These are phyloP conservation scores for Molossus alvarezi DNA, from an alignment of 2,797 vertebrate genomes.

Conservation along the genomic window DNA sequence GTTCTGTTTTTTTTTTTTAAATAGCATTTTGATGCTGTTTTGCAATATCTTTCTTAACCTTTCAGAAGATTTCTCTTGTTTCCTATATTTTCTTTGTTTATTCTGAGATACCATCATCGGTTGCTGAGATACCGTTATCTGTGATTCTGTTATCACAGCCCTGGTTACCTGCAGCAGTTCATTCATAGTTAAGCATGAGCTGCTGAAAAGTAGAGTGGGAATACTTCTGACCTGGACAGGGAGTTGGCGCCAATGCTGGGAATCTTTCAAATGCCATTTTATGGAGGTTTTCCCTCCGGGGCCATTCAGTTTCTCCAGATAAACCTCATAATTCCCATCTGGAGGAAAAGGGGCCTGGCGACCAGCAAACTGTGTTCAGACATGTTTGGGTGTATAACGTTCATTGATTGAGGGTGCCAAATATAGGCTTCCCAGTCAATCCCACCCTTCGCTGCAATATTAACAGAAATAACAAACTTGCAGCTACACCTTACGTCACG, in stretches of 20 bases:
- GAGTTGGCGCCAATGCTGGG: background rate
- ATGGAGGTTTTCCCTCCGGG: background rate
- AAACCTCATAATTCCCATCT: constrained; percentile 14
- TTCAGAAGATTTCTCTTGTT: constrained; percentile 31
- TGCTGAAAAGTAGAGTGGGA: background rate
- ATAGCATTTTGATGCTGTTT: constrained; percentile 32
- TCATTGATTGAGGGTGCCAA: background rate
- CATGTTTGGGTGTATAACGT: background rate
- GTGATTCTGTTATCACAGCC: background rate
- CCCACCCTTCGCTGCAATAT: background rate
- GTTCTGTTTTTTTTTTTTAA: background rate
- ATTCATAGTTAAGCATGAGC: background rate
- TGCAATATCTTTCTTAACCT: background rate
- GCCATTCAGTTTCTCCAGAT: background rate
- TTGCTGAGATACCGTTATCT: background rate
- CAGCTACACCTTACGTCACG: background rate
- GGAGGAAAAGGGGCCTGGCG: background rate
- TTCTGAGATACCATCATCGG: background rate
- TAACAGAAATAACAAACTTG: background rate
- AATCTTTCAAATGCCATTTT: background rate
- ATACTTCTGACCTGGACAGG: background rate
- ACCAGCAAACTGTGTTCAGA: background rate
- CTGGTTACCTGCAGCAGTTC: background rate
- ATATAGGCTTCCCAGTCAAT: background rate
- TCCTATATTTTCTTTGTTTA: constrained; percentile 34